Percentiles rank a stretch among this genome's conserved stretches.
phyloP scores from a whole-genome alignment of 2,797 vertebrate species.

The Argentina silus region DNA sequence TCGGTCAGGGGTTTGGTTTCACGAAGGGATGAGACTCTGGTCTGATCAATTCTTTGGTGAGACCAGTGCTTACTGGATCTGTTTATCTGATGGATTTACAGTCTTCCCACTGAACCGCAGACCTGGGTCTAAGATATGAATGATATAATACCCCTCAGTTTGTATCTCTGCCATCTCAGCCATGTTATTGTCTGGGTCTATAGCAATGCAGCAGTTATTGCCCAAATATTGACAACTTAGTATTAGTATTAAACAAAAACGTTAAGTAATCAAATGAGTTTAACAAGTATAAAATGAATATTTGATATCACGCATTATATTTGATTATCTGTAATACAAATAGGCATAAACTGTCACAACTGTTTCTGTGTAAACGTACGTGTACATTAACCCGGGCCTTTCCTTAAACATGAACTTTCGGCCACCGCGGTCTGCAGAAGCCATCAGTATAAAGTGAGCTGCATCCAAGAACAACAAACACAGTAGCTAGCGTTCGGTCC shows the following conservation, averaged over 20 bases:
- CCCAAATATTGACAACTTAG: slow-evolving; percentile 11
- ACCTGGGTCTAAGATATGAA: slow-evolving; percentile 62
- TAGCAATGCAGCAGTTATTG: slow-evolving; percentile 21
- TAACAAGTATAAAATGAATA: too few species aligned
- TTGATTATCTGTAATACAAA: too few species aligned
- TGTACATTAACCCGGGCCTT: slow-evolving; percentile 20
- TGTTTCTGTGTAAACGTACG: background rate
- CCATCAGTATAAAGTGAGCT: slow-evolving; percentile 38
- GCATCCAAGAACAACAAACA: slow-evolving; percentile 60
- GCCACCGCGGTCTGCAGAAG: slow-evolving; percentile 38
- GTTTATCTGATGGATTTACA: slow-evolving; percentile 60
- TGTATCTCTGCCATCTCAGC: slow-evolving; percentile 32
- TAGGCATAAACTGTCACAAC: background rate
- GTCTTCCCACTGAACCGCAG: slow-evolving; percentile 50
- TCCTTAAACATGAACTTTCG: slow-evolving; percentile 5
- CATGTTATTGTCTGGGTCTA: slow-evolving; percentile 23
- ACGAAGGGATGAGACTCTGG: slow-evolving; percentile 32
- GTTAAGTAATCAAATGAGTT: too few species aligned
- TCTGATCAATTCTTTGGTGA: slow-evolving; percentile 51
- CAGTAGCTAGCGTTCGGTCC: slow-evolving; percentile 40
- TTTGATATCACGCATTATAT: too few species aligned
- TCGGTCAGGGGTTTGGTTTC: slow-evolving; percentile 16
- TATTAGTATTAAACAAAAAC: background rate
- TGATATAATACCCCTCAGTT: slow-evolving; percentile 53
- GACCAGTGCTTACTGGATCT: slow-evolving; percentile 48